Conservation (phyloP, 2,113 vertebrate genomes). For the Myrmecophaga tridactyla region DNA sequence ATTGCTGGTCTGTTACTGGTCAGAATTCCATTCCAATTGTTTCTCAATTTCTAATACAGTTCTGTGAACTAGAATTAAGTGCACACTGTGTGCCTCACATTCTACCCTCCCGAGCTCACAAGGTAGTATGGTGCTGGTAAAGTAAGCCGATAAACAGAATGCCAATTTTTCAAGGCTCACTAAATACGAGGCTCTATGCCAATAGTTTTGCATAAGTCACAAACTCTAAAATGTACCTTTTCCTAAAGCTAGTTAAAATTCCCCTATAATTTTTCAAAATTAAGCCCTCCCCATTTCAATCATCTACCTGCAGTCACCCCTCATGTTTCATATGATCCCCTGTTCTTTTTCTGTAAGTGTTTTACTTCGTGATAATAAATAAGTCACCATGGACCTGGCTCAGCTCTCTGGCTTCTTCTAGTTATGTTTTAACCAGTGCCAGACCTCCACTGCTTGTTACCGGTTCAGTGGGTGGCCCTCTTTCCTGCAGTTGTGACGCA, state of each 20-base stretch:
- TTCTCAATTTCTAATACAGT: not conserved
- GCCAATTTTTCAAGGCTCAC: not conserved
- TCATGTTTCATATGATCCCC: not conserved
- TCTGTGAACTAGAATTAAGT: not conserved
- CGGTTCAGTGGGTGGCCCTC: not conserved
- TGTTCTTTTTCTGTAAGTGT: not conserved
- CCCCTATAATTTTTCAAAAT: not conserved
- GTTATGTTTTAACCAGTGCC: not conserved
- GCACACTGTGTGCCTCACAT: not conserved
- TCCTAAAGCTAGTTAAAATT: not conserved
- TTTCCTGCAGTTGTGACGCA: not conserved
- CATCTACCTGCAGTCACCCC: not conserved
- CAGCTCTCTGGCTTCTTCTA: not conserved
- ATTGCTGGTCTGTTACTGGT: not conserved
- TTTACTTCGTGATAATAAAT: not conserved
- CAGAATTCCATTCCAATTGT: accelerated
- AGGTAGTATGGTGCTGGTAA: not conserved
- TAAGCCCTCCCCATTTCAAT: not conserved
- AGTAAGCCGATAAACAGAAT: not conserved
- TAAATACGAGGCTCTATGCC: not conserved
- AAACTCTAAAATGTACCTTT: not conserved
- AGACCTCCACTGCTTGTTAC: not conserved
- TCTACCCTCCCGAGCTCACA: not conserved
- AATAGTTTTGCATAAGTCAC: not conserved
- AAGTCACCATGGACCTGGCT: not conserved